phyloP scores from a whole-genome alignment of 2,888 invertebrate genomes.

The Drosophila colorata region DNA sequence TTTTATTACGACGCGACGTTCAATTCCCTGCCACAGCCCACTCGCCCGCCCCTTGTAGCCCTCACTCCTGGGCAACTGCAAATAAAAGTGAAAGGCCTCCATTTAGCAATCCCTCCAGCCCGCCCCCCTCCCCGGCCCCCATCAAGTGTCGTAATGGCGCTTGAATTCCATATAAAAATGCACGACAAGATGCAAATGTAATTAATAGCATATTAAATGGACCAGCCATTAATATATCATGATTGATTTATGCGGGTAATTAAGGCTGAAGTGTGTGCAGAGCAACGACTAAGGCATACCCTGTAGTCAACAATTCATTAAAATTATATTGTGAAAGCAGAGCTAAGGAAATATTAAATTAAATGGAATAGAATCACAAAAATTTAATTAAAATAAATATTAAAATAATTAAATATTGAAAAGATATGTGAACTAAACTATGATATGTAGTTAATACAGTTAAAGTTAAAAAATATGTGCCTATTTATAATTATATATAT shows the following conservation, averaged over 20 bases:
- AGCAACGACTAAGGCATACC: constrained; percentile 1
- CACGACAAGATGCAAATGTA: constrained; percentile 63
- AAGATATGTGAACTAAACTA: too few species aligned
- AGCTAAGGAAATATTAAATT: too few species aligned
- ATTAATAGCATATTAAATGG: constrained; percentile 76
- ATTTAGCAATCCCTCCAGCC: background rate
- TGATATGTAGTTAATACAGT: too few species aligned
- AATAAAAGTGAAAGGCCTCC: constrained; percentile 30
- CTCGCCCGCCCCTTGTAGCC: background rate
- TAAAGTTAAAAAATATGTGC: too few species aligned
- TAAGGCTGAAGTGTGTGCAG: constrained; percentile 26
- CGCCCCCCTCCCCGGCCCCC: background rate
- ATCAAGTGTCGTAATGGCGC: constrained; percentile 44
- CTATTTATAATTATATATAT: too few species aligned
- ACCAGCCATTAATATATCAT: constrained; percentile 61
- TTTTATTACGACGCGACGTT: constrained; percentile 41
- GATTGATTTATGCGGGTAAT: constrained; percentile 74
- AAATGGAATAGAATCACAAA: too few species aligned
- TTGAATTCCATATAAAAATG: constrained; percentile 52
- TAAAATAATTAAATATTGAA: too few species aligned
- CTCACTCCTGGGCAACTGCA: constrained; percentile 12
- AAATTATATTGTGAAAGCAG: too few species aligned
- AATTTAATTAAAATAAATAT: too few species aligned
- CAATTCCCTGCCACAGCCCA: constrained; percentile 17
- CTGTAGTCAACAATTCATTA: background rate